phyloP scores from a whole-genome alignment of 2,888 invertebrate species.

The Carcina quercana region DNA sequence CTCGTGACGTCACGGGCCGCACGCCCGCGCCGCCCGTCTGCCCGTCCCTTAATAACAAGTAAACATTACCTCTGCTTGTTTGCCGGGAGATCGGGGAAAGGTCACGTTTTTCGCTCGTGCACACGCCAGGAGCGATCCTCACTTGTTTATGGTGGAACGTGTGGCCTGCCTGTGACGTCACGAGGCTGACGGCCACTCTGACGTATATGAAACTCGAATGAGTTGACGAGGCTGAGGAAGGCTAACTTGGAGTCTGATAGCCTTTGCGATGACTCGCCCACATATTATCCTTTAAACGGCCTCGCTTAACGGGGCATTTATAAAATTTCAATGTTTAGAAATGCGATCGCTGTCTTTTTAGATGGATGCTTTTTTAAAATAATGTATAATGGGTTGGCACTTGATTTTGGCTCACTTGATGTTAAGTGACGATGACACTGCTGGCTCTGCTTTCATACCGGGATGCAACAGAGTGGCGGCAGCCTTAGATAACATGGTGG shows the following conservation, averaged over 20 bases:
- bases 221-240: conserved; percentile 56
- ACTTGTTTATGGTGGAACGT: conserved; percentile 1
- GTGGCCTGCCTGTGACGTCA: conserved; percentile 34
- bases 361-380: too few relatives aligned
- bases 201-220: conserved; percentile 49
- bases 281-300: too few relatives aligned
- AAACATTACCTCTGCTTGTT: conserved; percentile 38
- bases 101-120: too few relatives aligned
- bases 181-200: conserved; percentile 31
- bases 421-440: too few relatives aligned
- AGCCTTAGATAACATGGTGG: too few relatives aligned
- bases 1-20: conserved; percentile 41
- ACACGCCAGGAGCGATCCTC: not conserved
- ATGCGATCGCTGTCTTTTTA: too few relatives aligned
- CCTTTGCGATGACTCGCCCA: conserved; percentile 66
- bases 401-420: too few relatives aligned
- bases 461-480: too few relatives aligned
- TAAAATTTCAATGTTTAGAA: too few relatives aligned
- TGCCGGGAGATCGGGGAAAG: conserved; percentile 17
- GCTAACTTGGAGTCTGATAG: conserved; percentile 41
- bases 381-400: too few relatives aligned
- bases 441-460: too few relatives aligned
- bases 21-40: conserved; percentile 22
- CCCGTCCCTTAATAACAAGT: conserved; percentile 24
- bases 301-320: too few relatives aligned